A percentile compares a stretch with the other conserved stretches of the same genome.
Evolutionary conservation across 2,797 vertebrate genomes (phyloP).

Genomic region (Discoglossus pictus): DNA sequence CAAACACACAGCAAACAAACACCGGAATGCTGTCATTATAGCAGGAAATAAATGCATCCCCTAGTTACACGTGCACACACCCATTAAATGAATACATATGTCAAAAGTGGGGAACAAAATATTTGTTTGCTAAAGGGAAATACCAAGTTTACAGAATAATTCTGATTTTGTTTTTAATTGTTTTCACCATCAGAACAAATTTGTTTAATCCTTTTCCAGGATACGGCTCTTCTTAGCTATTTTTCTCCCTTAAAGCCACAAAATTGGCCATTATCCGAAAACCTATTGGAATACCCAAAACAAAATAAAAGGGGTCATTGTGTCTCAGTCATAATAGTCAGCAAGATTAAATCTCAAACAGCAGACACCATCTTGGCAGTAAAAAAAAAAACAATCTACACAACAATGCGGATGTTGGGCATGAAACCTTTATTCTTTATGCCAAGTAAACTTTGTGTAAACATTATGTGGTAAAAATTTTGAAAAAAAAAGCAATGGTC

Average conservation of each 20-base stretch:
- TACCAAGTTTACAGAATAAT: conserved; percentile 12
- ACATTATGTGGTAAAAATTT: neutral
- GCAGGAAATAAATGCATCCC: neutral
- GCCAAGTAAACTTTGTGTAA: neutral
- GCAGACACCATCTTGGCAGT: conserved; percentile 4
- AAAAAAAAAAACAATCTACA: neutral
- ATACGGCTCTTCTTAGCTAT: neutral
- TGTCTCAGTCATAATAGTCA: conserved; percentile 20
- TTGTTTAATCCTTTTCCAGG: conserved; percentile 13
- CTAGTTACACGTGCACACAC: conserved; percentile 10
- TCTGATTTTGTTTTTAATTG: conserved; percentile 3
- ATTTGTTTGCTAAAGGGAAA: conserved; percentile 19
- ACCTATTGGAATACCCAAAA: conserved; percentile 2
- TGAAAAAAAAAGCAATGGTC: neutral
- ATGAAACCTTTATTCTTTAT: neutral
- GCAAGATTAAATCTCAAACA: conserved; percentile 4
- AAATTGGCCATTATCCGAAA: conserved; percentile 11
- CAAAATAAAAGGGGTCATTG: conserved; percentile 20
- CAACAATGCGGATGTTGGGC: conserved; percentile 5
- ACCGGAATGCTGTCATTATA: neutral
- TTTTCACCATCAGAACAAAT: neutral
- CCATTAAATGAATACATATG: conserved; percentile 20
- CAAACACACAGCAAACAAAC: neutral
- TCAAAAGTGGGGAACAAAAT: conserved; percentile 1
- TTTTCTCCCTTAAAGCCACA: conserved; percentile 14